A percentile compares a stretch with the other conserved stretches of the same genome.
These are phyloP conservation scores for Trichomycterus rosablanca DNA, from an alignment of 2,113 vertebrate species.

Conservation along the genomic window DNA sequence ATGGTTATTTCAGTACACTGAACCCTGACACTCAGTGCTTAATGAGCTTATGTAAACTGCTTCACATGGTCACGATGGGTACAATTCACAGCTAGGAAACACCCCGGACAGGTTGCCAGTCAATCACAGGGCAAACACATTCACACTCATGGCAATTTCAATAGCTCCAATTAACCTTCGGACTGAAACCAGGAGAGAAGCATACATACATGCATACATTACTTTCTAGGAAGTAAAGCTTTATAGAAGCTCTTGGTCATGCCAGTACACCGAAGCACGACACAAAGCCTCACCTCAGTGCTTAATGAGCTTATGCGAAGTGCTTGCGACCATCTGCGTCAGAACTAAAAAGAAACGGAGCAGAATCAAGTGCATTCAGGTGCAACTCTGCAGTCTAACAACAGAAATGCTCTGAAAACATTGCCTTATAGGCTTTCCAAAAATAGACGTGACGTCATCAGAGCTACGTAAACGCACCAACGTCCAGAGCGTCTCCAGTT, in stretches of 20 bases:
- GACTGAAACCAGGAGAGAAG: too few relatives aligned
- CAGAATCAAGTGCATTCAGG: conserved; percentile 1
- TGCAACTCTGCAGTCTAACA: conserved; percentile 10
- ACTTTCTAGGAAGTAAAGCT: not conserved
- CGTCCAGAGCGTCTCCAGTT: conserved; percentile 42
- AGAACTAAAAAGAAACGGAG: conserved; percentile 3
- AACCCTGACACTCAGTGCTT: not conserved
- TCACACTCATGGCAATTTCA: too few relatives aligned
- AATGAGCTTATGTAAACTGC: conserved; percentile 20
- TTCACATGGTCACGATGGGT: too few relatives aligned
- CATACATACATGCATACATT: too few relatives aligned
- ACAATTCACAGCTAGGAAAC: too few relatives aligned
- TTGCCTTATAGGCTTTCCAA: conserved; percentile 53
- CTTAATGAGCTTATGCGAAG: conserved; percentile 21
- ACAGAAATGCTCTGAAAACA: conserved; percentile 14
- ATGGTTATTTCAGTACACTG: not conserved
- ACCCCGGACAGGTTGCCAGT: too few relatives aligned
- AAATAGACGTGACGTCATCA: conserved; percentile 67
- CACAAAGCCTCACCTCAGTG: too few relatives aligned
- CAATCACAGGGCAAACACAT: too few relatives aligned
- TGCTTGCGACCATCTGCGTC: conserved; percentile 1
- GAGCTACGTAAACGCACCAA: conserved; percentile 47
- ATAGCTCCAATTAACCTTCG: too few relatives aligned
- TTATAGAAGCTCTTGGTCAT: not conserved
- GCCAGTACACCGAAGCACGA: not conserved